Conservation (phyloP, 2,888 invertebrate genomes). For the Caenorhabditis sp. region DNA sequence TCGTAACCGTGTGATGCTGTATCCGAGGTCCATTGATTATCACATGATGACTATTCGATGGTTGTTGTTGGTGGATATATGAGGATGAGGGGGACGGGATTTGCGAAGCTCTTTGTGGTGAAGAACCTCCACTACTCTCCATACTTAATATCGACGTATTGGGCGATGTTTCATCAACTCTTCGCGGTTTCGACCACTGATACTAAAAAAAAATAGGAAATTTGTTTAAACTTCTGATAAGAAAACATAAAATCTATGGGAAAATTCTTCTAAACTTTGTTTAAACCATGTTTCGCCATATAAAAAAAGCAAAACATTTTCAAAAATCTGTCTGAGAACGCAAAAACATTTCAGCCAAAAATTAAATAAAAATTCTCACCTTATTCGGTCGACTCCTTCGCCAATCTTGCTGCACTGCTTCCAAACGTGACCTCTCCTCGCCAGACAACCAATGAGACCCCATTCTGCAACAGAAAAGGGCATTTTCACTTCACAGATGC, state of each 20-base stretch:
- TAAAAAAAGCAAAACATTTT: no score
- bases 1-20: conserved; percentile 17
- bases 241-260: no score
- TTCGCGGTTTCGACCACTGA: conserved; percentile 19
- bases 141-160: conserved; percentile 5
- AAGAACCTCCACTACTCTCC: neutral
- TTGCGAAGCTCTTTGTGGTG: neutral
- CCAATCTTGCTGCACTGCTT: conserved; percentile 70
- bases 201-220: conserved; percentile 12
- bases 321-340: no score
- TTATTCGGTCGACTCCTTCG: conserved; percentile 61
- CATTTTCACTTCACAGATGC: neutral
- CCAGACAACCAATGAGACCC: conserved; percentile 59
- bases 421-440: conserved; percentile 66
- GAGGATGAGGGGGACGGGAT: neutral
- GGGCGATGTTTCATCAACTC: conserved; percentile 6
- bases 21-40: neutral
- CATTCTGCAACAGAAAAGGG: conserved; percentile 32
- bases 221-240: no score
- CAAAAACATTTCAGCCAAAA: no score
- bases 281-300: no score
- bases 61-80: no score
- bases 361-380: conserved; percentile 9
- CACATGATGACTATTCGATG: neutral
- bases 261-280: no score